A percentile compares a stretch with the other conserved stretches of the same genome.
phyloP scores from a whole-genome alignment of 1,140 invertebrate species.

The Subanguina moxae region DNA sequence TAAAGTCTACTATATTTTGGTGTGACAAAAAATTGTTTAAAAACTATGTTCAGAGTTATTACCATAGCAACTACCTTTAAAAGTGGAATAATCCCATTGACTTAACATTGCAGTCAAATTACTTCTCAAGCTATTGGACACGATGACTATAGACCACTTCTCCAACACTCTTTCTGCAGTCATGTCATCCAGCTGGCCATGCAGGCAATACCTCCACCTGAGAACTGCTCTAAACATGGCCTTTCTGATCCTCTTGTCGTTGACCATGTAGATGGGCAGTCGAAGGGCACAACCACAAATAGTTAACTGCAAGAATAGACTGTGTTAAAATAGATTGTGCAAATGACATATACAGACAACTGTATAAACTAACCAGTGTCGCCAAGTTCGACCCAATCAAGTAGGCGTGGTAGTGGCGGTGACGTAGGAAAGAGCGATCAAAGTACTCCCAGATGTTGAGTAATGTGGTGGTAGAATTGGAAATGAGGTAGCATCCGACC shows the following conservation, averaged over 20 bases:
- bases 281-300: slow-evolving; percentile 52
- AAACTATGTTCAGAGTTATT: neutral
- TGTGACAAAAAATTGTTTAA: neutral
- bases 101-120: slow-evolving; percentile 45
- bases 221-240: slow-evolving; percentile 42
- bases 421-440: slow-evolving; percentile 41
- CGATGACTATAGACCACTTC: slow-evolving; percentile 56
- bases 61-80: slow-evolving; percentile 16
- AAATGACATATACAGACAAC: neutral
- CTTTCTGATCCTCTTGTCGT: slow-evolving; percentile 41
- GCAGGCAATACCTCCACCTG: slow-evolving; percentile 37
- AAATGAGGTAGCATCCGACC: slow-evolving; percentile 50
- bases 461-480: slow-evolving; percentile 48
- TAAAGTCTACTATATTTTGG: slow-evolving; percentile 14
- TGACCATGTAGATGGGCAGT: slow-evolving; percentile 46
- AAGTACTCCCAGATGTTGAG: slow-evolving; percentile 56
- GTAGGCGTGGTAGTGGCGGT: slow-evolving; percentile 45
- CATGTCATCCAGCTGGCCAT: slow-evolving; percentile 21
- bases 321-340: slow-evolving; percentile 14
- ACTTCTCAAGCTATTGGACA: slow-evolving; percentile 49
- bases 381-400: slow-evolving; percentile 49
- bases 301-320: slow-evolving; percentile 30
- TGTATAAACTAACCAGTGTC: slow-evolving; percentile 38
- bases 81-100: slow-evolving; percentile 23
- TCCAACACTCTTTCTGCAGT: slow-evolving; percentile 28